phyloP scores from a whole-genome alignment of 2,113 vertebrate genomes.

The Ochotona curzoniae region DNA sequence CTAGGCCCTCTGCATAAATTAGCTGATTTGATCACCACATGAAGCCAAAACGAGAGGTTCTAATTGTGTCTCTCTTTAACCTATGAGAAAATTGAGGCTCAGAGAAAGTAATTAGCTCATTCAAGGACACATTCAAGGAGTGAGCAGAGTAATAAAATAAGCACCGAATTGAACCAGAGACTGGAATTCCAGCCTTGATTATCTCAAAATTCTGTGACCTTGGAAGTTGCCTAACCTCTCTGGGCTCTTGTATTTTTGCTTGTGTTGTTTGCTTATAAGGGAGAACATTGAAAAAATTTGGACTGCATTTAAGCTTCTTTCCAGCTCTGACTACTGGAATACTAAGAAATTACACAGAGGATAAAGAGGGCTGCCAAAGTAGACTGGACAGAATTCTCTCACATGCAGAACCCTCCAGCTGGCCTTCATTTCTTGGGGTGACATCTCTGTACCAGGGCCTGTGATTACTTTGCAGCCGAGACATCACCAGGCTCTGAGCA shows the following conservation, averaged over 20 bases:
- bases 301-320: neutral
- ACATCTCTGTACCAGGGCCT: neutral
- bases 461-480: constrained; percentile 35
- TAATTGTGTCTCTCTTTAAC: neutral
- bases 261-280: constrained; percentile 51
- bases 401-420: neutral
- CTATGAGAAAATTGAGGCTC: neutral
- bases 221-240: neutral
- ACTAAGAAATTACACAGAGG: constrained; percentile 47
- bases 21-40: neutral
- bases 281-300: neutral
- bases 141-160: neutral
- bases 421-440: constrained; percentile 50
- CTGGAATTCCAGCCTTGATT: neutral
- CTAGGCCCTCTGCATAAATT: neutral
- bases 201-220: neutral
- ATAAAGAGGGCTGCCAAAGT: neutral
- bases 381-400: constrained; percentile 8
- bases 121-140: neutral
- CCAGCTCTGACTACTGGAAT: constrained; percentile 25
- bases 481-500: neutral
- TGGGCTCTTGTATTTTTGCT: neutral
- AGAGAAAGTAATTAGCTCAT: neutral
- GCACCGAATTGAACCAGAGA: neutral
- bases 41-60: neutral